phyloP scores from a whole-genome alignment of 2,113 vertebrate genomes.

The Bos taurus region DNA sequence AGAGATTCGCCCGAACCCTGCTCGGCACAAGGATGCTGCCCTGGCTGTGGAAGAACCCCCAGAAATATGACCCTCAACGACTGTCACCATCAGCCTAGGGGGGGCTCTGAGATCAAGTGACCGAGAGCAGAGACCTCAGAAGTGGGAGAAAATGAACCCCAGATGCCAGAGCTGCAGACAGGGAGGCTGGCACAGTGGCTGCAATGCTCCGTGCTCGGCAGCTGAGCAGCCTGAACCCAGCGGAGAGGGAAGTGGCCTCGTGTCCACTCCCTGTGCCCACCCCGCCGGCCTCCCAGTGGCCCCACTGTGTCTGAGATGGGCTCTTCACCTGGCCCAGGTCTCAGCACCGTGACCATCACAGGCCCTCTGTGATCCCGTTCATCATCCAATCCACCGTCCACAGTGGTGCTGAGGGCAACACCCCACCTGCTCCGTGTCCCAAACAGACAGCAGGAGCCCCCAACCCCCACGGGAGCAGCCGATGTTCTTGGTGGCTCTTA shows the following conservation, averaged over 20 bases:
- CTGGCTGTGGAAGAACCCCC: background rate
- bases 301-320: fast-evolving
- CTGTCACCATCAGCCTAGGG: background rate
- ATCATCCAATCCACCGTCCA: background rate
- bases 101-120: background rate
- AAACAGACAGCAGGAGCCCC: too few relatives aligned
- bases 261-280: fast-evolving
- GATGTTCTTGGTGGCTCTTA: background rate
- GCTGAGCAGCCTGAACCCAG: background rate
- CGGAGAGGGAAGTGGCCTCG: fast-evolving
- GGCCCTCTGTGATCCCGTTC: background rate
- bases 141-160: background rate
- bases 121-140: background rate
- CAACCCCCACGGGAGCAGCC: background rate
- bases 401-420: background rate
- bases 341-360: background rate
- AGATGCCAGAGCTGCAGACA: background rate
- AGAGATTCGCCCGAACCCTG: background rate
- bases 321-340: background rate
- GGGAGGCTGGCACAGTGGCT: fast-evolving
- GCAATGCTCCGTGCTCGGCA: fast-evolving
- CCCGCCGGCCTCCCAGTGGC: background rate
- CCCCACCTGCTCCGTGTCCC: background rate
- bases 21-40: background rate
- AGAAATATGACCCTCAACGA: background rate